These are phyloP conservation scores for Marronus borbonicus DNA, from an alignment of 2,888 invertebrate genomes.

Conservation along the genomic window DNA sequence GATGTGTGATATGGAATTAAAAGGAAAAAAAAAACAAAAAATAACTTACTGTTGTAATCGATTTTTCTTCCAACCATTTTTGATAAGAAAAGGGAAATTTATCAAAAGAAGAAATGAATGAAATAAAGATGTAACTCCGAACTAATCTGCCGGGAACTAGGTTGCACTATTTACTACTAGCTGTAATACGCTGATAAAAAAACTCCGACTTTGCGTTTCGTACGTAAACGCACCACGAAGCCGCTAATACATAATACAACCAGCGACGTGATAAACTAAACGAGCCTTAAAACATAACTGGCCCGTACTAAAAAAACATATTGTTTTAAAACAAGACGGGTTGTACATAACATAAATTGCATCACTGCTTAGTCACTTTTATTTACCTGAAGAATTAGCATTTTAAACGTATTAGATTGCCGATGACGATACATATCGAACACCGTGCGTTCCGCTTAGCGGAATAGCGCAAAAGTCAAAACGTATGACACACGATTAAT, in stretches of 20 bases:
- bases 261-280: slow-evolving; percentile 24
- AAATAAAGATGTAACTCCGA: not conserved
- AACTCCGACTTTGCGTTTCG: slow-evolving; percentile 15
- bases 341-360: slow-evolving; percentile 33
- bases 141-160: not conserved
- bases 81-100: not conserved
- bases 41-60: slow-evolving; percentile 34
- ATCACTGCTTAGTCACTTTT: slow-evolving; percentile 42
- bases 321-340: slow-evolving; percentile 37
- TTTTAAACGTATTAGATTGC: slow-evolving; percentile 26
- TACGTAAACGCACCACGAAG: slow-evolving; percentile 7
- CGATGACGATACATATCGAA: not conserved
- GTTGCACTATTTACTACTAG: slow-evolving; percentile 19
- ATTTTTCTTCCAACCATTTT: slow-evolving; percentile 42
- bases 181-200: slow-evolving; percentile 1
- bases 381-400: slow-evolving; percentile 41
- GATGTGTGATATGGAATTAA: not conserved
- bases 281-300: slow-evolving; percentile 40
- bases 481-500: slow-evolving; percentile 23
- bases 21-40: not conserved
- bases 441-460: not conserved
- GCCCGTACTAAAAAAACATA: slow-evolving; percentile 27
- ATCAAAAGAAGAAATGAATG: not conserved
- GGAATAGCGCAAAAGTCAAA: slow-evolving; percentile 2
- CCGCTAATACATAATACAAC: slow-evolving; percentile 7